These are phyloP conservation scores for Phoebastria nigripes DNA, from an alignment of 2,797 vertebrate species.

Conservation along the genomic window DNA sequence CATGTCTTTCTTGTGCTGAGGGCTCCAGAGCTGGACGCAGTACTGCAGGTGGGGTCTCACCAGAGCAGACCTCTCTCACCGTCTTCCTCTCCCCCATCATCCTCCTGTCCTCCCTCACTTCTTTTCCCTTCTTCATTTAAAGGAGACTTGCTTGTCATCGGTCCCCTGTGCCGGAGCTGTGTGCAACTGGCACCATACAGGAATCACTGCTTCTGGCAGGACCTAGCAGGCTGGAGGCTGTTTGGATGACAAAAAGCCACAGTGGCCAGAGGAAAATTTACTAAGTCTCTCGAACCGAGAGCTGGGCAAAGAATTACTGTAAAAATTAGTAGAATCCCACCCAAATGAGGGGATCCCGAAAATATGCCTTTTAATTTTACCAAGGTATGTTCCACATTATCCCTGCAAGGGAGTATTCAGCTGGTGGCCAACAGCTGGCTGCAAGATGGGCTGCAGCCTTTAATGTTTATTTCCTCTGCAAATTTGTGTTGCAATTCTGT, in stretches of 20 bases:
- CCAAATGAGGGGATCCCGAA: not conserved
- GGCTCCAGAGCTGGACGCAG: not conserved
- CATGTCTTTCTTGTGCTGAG: not conserved
- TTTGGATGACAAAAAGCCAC: not conserved
- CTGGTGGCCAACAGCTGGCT: constrained; percentile 43
- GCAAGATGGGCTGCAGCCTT: constrained; percentile 44
- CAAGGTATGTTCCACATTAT: constrained; percentile 6
- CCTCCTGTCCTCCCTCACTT: not conserved
- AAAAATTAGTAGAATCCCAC: not conserved
- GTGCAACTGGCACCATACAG: not conserved
- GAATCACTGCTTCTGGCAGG: not conserved
- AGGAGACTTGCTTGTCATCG: not conserved
- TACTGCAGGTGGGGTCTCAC: not conserved
- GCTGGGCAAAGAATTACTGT: not conserved
- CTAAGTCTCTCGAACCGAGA: not conserved
- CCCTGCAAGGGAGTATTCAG: not conserved
- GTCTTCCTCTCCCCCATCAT: not conserved
- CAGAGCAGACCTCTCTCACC: not conserved
- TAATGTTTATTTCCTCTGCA: not conserved
- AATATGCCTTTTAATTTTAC: constrained; percentile 11
- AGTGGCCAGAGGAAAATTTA: not conserved
- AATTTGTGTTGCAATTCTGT: not conserved
- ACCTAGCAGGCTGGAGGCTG: not conserved
- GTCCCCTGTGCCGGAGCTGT: not conserved
- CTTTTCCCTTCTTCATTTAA: not conserved